Conservation (phyloP, 1,140 invertebrate species). For the Drosophila pectinifera region DNA sequence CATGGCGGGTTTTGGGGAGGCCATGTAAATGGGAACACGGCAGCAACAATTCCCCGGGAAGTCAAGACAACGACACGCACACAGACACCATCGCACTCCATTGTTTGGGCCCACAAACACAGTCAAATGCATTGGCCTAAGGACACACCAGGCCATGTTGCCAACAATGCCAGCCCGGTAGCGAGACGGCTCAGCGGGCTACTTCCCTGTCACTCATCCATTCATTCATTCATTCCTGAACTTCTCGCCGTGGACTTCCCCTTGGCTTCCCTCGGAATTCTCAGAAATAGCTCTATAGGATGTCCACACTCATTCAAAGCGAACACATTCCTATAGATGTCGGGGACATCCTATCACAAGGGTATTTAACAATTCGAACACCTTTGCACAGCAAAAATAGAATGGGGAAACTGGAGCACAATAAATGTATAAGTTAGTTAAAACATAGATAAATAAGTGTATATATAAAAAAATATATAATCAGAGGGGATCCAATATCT, state of each 20-base stretch:
- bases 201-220: slow-evolving; percentile 34
- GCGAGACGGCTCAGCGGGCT: slow-evolving; percentile 42
- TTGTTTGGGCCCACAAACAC: slow-evolving; percentile 39
- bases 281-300: slow-evolving; percentile 15
- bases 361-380: slow-evolving; percentile 16
- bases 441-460: no score
- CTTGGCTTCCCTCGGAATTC: neutral
- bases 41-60: slow-evolving; percentile 70
- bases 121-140: slow-evolving; percentile 69
- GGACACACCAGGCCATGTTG: slow-evolving; percentile 60
- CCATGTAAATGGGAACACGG: slow-evolving; percentile 72
- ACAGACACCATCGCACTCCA: slow-evolving; percentile 32
- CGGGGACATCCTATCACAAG: slow-evolving; percentile 3
- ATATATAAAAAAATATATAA: no score
- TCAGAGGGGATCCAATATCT: no score
- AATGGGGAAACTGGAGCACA: neutral
- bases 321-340: neutral
- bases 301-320: neutral
- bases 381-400: neutral
- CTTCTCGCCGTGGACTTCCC: slow-evolving; percentile 24
- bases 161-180: slow-evolving; percentile 56
- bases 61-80: slow-evolving; percentile 60
- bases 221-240: slow-evolving; percentile 51
- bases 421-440: neutral
- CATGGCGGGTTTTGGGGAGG: slow-evolving; percentile 4